Percentiles rank a stretch among this genome's conserved stretches.
Conservation (phyloP, 92 coral and sea anemone species). For the Parazoanthus swiftii region DNA sequence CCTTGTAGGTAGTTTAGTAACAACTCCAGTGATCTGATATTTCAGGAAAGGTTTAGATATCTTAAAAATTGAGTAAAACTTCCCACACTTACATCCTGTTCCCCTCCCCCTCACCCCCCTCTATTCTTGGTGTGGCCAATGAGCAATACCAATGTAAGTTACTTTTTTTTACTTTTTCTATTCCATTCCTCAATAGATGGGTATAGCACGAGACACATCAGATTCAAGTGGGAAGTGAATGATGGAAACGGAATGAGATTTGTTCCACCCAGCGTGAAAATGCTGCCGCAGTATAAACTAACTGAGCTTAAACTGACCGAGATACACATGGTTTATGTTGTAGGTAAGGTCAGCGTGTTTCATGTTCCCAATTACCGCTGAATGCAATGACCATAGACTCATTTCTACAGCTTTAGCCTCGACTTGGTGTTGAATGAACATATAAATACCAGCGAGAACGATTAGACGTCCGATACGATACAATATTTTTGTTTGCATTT, state of each 20-base stretch:
- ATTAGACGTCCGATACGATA: no score
- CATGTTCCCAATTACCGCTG: no score
- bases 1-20: not conserved
- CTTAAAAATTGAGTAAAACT: not conserved
- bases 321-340: slow-evolving; percentile 66
- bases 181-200: slow-evolving; percentile 62
- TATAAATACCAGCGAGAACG: no score
- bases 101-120: not conserved
- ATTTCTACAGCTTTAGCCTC: no score
- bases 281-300: slow-evolving; percentile 93
- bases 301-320: slow-evolving; percentile 53
- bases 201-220: slow-evolving; percentile 81
- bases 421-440: no score
- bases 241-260: slow-evolving; percentile 76
- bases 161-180: not conserved
- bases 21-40: not conserved
- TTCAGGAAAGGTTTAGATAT: not conserved
- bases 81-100: not conserved
- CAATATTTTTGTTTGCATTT: no score
- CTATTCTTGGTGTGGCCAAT: not conserved
- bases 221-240: slow-evolving; percentile 75
- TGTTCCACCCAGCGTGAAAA: slow-evolving; percentile 65
- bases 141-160: not conserved
- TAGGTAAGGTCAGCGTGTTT: slow-evolving; percentile 59
- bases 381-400: no score